Percentiles rank a stretch among this genome's conserved stretches.
These are phyloP conservation scores for Micoletzkya japonica DNA, from an alignment of 2,888 invertebrate genomes.

Conservation along the genomic window DNA sequence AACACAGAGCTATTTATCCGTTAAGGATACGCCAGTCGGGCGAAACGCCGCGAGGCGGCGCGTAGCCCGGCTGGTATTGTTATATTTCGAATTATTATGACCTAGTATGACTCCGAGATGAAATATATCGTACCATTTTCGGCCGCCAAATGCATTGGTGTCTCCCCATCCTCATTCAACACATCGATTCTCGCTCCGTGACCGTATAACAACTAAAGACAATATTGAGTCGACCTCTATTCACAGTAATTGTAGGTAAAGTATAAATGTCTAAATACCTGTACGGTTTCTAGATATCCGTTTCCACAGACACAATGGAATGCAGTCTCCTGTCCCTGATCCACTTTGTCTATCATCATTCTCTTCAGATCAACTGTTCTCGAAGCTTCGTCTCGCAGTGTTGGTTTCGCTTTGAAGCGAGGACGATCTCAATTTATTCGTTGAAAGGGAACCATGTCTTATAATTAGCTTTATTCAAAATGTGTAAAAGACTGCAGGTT, in stretches of 20 bases:
- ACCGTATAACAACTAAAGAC: constrained; percentile 64
- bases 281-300: constrained; percentile 43
- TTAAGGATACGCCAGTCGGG: no score
- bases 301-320: constrained; percentile 67
- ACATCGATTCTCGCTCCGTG: constrained; percentile 65
- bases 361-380: constrained; percentile 28
- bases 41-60: no score
- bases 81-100: no score
- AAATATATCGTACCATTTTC: constrained; percentile 55
- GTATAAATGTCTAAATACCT: constrained; percentile 25
- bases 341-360: constrained; percentile 64
- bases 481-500: no score
- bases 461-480: no score
- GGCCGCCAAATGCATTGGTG: constrained; percentile 67
- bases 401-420: background rate
- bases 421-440: background rate
- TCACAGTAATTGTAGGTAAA: background rate
- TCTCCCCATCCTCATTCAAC: constrained; percentile 68
- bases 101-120: background rate
- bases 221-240: background rate
- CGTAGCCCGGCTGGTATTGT: no score
- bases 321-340: constrained; percentile 67
- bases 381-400: background rate
- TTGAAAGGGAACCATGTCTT: no score
- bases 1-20: no score